Evolutionary conservation across 2,888 invertebrate species (phyloP).

Genomic region (Subacronicta megacephala): DNA sequence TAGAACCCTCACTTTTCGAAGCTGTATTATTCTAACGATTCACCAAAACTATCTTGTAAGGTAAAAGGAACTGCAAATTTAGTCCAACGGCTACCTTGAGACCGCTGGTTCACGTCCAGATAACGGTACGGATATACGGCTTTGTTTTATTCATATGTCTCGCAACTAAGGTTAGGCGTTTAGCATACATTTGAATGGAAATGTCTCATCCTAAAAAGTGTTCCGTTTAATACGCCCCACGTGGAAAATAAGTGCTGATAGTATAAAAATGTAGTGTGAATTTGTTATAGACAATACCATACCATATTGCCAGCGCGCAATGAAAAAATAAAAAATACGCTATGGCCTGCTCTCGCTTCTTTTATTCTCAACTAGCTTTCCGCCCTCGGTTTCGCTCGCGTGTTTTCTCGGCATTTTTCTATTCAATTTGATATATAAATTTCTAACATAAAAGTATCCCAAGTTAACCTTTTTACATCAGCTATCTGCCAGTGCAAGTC

Average conservation of each 20-base stretch:
- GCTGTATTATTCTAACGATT: not conserved
- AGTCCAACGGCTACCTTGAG: constrained; percentile 27
- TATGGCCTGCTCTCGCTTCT: too few relatives aligned
- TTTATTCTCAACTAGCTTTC: too few relatives aligned
- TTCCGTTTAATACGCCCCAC: constrained; percentile 44
- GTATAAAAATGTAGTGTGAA: constrained; percentile 11
- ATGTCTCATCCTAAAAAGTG: constrained; percentile 54
- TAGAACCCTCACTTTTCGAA: too few relatives aligned
- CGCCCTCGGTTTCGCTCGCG: too few relatives aligned
- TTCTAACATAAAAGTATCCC: too few relatives aligned
- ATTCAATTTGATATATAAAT: too few relatives aligned
- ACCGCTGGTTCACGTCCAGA: constrained; percentile 33
- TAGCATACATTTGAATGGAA: constrained; percentile 62
- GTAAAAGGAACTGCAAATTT: constrained; percentile 24
- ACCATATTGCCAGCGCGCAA: not conserved
- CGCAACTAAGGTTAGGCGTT: constrained; percentile 50
- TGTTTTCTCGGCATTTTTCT: too few relatives aligned
- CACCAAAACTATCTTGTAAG: not conserved
- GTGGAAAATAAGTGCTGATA: constrained; percentile 40
- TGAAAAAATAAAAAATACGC: not conserved
- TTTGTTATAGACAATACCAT: not conserved
- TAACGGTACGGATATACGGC: constrained; percentile 24
- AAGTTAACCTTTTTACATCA: too few relatives aligned
- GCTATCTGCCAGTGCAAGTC: too few relatives aligned
- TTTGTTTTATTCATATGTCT: constrained; percentile 59